Conservation (phyloP, 2,888 invertebrate genomes). For the Hermaeophaga mercurialis region DNA sequence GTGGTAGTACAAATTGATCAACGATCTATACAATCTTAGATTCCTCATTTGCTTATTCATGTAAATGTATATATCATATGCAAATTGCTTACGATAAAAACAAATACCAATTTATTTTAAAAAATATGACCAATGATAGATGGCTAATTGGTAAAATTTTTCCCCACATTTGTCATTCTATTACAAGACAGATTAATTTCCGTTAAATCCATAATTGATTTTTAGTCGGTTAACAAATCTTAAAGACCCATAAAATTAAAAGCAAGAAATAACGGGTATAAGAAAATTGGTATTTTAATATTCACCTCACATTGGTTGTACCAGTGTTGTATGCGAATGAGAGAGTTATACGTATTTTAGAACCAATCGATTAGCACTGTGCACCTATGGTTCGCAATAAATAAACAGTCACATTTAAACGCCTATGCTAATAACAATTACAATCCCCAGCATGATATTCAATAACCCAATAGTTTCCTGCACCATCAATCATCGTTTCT, state of each 20-base stretch:
- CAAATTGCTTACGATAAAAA: no score
- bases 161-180: no score
- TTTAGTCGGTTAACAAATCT: neutral
- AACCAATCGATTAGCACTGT: conserved; percentile 23
- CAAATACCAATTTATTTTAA: no score
- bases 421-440: conserved; percentile 48
- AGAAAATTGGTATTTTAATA: conserved; percentile 10
- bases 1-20: no score
- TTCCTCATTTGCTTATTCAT: no score
- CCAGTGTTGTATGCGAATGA: neutral
- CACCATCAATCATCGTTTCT: conserved; percentile 50
- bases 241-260: conserved; percentile 1
- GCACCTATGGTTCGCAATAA: conserved; percentile 27
- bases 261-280: neutral
- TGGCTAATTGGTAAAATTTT: no score
- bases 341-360: conserved; percentile 17
- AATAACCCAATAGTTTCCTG: conserved; percentile 54
- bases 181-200: neutral
- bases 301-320: conserved; percentile 7
- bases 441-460: conserved; percentile 48
- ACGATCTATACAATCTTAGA: no score
- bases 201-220: neutral
- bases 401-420: conserved; percentile 29
- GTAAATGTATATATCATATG: no score
- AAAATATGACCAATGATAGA: no score